Conservation (phyloP, 2,888 invertebrate genomes). For the Tupiocoris notatus region DNA sequence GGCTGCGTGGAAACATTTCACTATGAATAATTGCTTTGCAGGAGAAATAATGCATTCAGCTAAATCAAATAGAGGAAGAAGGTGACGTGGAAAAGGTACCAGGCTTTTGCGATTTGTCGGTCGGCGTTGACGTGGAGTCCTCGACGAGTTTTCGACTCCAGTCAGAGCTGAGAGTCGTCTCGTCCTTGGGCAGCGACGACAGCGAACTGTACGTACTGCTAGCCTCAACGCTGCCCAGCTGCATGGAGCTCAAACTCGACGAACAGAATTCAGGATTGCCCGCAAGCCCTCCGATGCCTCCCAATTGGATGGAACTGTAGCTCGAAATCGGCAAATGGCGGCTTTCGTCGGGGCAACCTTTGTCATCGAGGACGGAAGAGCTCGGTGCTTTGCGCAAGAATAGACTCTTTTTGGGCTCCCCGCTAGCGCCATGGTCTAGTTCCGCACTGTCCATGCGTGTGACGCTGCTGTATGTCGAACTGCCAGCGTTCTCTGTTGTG, state of each 20-base stretch:
- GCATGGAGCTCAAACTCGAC: slow-evolving; percentile 22
- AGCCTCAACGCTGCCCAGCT: slow-evolving; percentile 22
- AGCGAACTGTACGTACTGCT: slow-evolving; percentile 22
- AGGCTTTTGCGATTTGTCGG: not conserved
- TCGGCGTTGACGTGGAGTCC: not conserved
- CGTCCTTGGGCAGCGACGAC: slow-evolving; percentile 28
- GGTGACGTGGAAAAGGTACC: not conserved
- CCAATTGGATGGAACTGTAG: slow-evolving; percentile 27
- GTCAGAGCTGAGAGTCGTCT: slow-evolving; percentile 24
- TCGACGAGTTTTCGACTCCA: slow-evolving; percentile 24
- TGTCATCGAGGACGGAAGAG: slow-evolving; percentile 2
- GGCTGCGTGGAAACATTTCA: not conserved
- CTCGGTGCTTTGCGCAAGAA: slow-evolving; percentile 19
- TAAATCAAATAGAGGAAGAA: not conserved
- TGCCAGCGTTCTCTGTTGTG: not conserved
- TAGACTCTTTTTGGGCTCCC: not conserved
- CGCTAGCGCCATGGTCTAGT: not conserved
- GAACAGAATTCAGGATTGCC: slow-evolving; percentile 1
- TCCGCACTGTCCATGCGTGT: slow-evolving; percentile 10
- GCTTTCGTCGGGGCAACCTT: not conserved
- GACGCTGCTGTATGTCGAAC: slow-evolving; percentile 9
- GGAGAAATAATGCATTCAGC: not conserved
- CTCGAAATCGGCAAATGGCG: slow-evolving; percentile 18
- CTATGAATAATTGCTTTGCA: not conserved
- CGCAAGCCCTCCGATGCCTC: not conserved